Evolutionary conservation across 2,113 vertebrate genomes (phyloP), one percentile per base, ranked within the genome.

Genomic region (Gallinago media): DNA sequence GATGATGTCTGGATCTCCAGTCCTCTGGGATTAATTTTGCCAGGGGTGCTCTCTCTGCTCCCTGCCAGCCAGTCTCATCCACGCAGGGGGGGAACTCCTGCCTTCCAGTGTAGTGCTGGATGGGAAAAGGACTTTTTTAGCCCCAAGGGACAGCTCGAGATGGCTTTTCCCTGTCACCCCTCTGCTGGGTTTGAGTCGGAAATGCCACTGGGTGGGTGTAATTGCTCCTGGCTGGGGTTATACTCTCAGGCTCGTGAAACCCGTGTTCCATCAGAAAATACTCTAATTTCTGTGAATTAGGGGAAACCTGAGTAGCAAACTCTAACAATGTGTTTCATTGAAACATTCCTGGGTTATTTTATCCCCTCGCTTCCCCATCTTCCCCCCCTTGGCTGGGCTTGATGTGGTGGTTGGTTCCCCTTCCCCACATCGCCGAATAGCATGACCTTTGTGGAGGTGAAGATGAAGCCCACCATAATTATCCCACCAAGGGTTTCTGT

Each of bases 291-390:
- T 87, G 26, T 71, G 38, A 61, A 95, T 97, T 96, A 96, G 54
- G 32, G 59, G 96, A 95, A 97, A 95, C 65, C 46, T 9, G 94
- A 97, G 94, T 5, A 93, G 82, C 52, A 36, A 59, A 36, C 36
- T 62, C 40, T 58, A 91, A 96, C 91, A 94, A 82, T 91, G 83
- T 62, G 27, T 36, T 92, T 95, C 74, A 65, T 95, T 94, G 96
- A 72, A 94, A 20, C 62, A 52, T 95, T 95, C 96, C 90, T 81
- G 55, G 29, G 82, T 77, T 91, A 68, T 54, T 77, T 72, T 91
- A 82, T 66, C 47, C 59, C 13, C 8, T 21, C 7, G 6, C 14
- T 87, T 87, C 55, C 42, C 11, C 7, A 0, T 66, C 52, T 63
- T 78, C 7, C 42, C 12, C 3, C 34, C 38, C 38, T 65, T 0